Evolutionary conservation across 1,140 invertebrate genomes (phyloP), one percentile per base, ranked within the genome.

Genomic region (Cyclina sinensis): DNA sequence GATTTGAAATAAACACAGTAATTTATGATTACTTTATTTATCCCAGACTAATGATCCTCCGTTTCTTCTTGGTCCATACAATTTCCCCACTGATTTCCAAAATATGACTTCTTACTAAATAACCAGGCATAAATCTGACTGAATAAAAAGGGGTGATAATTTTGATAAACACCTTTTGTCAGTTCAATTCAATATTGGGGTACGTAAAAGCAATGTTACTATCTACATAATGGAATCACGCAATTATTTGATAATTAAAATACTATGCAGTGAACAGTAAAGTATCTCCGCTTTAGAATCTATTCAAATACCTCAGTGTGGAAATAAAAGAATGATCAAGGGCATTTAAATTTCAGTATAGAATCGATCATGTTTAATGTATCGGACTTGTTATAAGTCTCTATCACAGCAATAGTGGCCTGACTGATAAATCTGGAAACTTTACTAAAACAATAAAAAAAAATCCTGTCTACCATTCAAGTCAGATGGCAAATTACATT

Each of bases 221-320:
- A 70, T 70, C 65, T 35, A 14, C 14, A 37, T 70, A 70, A 70
- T 70, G 65, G 65, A 70, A 37, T 35, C 65, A 70, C 65, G 65
- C 65, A 70, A 70, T 70, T 70, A 70, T 37, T 7, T 18, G 11
- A 32, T 70, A 70, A 70, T 70, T 37, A 39, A 70, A 70, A 7
- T 16, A 7, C 65, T 4, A 14, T 70, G n/a, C 35, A 70, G 30
- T 70, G 65, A 70, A 70, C 16, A 70, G 14, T 39, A 39, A 70
- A 70, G 11, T 70, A 70, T 35, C 32, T 2, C 0, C 11, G 27
- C 65, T 70, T 35, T 70, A 14, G 37, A 37, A 27, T 37, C 27
- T n/a, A 37, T 27, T 1, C 32, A 70, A 21, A 18, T 70, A 70
- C 12, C 65, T 37, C 21, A 12, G 16, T 70, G 35, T 18, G 14